phyloP scores from a whole-genome alignment of 2,888 invertebrate genomes.

The Drosophila meridionalis region DNA sequence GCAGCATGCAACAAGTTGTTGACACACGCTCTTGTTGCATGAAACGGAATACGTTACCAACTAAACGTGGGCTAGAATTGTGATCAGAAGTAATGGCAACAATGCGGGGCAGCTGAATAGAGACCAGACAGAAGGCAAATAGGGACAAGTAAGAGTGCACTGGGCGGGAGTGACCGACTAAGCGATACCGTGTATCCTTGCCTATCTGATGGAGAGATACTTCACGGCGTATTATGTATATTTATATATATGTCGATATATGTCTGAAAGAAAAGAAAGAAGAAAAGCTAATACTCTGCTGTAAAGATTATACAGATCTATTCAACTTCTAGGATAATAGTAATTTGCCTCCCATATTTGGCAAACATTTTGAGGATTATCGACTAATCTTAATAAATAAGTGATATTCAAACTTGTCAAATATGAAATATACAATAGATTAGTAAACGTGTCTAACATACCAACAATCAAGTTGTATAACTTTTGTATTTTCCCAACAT shows the following conservation, averaged over 20 bases:
- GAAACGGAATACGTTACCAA: conserved; percentile 14
- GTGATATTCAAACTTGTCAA: neutral
- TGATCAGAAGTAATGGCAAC: conserved; percentile 21
- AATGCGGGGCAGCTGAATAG: conserved; percentile 22
- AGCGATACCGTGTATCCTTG: neutral
- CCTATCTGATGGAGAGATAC: too few relatives aligned
- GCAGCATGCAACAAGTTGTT: conserved; percentile 66
- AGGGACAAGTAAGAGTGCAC: neutral
- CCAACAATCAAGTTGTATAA: too few relatives aligned
- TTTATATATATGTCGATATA: too few relatives aligned
- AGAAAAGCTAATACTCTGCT: too few relatives aligned
- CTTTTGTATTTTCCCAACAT: too few relatives aligned
- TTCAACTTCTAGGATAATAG: too few relatives aligned
- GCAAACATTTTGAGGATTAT: neutral
- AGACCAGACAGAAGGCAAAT: neutral
- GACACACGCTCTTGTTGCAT: conserved; percentile 49
- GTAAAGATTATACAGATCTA: too few relatives aligned
- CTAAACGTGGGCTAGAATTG: conserved; percentile 29
- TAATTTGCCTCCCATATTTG: neutral
- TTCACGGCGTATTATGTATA: too few relatives aligned
- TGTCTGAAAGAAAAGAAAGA: too few relatives aligned
- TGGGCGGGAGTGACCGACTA: neutral
- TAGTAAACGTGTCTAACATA: neutral
- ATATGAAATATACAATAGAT: neutral
- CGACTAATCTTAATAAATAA: neutral